Evolutionary conservation across 2,113 vertebrate species (phyloP).

Genomic region (Dicaeum eximium): DNA sequence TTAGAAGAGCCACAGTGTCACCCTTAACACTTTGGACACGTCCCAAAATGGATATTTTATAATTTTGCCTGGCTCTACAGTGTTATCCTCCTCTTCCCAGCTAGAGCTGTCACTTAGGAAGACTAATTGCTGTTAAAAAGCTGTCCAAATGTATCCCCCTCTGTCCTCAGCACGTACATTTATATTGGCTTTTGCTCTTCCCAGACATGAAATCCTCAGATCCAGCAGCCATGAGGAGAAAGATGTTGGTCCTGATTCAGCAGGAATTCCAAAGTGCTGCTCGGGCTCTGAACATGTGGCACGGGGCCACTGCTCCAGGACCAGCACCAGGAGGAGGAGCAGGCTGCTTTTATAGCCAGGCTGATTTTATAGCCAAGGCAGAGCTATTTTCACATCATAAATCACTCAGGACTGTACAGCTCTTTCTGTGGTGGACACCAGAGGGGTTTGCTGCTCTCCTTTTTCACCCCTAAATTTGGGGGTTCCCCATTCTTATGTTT

Average conservation of each 20-base stretch:
- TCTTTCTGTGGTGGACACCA: not conserved
- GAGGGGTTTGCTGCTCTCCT: not conserved
- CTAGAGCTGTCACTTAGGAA: not conserved
- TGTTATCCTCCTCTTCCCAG: not conserved
- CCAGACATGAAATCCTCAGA: not conserved
- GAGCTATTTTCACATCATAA: not conserved
- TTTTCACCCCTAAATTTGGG: not conserved
- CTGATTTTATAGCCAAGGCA: not conserved
- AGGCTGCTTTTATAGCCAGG: not conserved
- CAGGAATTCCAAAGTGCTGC: not conserved
- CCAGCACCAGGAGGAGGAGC: not conserved
- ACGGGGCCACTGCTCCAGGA: not conserved
- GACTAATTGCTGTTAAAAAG: constrained; percentile 5
- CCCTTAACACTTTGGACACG: not conserved
- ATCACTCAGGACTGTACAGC: not conserved
- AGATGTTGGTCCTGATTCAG: not conserved
- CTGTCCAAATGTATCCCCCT: not conserved
- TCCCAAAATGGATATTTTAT: not conserved
- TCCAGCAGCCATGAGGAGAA: not conserved
- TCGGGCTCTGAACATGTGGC: not conserved
- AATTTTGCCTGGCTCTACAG: not conserved
- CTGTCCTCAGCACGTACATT: not conserved
- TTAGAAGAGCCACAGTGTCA: not conserved
- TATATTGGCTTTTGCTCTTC: not conserved
- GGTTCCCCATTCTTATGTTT: not conserved